Evolutionary conservation across 2,797 vertebrate species (phyloP), one percentile per base, ranked within the genome.

Genomic region (Momotus momota): DNA sequence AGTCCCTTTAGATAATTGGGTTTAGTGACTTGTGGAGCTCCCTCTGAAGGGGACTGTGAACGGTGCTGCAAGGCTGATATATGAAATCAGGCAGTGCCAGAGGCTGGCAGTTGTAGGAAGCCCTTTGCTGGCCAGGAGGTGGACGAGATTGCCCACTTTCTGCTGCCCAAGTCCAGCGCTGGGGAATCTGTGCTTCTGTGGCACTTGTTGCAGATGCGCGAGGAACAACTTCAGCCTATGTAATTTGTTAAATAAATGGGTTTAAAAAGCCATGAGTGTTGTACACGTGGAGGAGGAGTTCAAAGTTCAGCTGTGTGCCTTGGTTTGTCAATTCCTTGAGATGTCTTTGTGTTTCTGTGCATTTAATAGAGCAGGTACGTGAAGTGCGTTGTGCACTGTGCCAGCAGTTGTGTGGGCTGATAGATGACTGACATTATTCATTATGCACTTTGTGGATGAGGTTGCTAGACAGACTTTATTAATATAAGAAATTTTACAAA

Each of bases 351-450:
- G 45, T 95, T 95, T 95, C 74, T 72, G 46, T 95, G 35, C 49
- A 73, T 84, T 43, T 91, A 67, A 81, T 61, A 35, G 7, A 78
- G 9, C 22, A 58, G 27, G 6, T 52, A 14, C 1, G 3, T 85
- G 82, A 82, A 93, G 55, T 67, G 46, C 45, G 15, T 38, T 61
- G 16, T 90, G 35, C 1, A 3, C 69, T 91, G 49, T 87, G 61
- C 64, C 55, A 58, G 3, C 22, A 5, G n/a, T 93, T 88, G 51
- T 67, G 72, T 81, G 45, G 80, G 78, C 89, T 97, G 96, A 94
- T 96, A 90, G 35, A 87, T 96, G 78, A 92, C 49, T 92, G 88
- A 65, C 33, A 14, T 67, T 55, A 78, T 91, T 96, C 25, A 23
- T 95, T 96, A 88, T 81, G 38, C 35, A 90, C 46, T 41, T 84